Conservation (phyloP, 2,113 vertebrate species). For the Caracal caracal region DNA sequence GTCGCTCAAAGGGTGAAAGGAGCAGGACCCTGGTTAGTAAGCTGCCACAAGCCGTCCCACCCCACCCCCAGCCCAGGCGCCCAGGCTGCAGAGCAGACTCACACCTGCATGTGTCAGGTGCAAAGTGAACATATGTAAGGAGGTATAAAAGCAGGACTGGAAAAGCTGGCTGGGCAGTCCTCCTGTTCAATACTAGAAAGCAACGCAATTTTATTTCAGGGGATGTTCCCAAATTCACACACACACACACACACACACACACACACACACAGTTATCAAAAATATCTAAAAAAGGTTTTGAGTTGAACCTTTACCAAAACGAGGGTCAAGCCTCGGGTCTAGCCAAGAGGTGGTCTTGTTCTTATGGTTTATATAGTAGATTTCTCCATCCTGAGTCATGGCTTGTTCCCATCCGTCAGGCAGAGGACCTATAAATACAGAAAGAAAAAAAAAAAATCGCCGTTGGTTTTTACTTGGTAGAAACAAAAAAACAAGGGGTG, state of each 20-base stretch:
- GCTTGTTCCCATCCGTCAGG: slow-evolving; percentile 99
- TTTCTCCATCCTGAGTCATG: slow-evolving; percentile 98
- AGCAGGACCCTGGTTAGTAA: neutral
- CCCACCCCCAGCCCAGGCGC: neutral
- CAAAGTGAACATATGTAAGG: slow-evolving; percentile 22
- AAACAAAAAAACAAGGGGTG: slow-evolving; percentile 66
- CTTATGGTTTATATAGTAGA: slow-evolving; percentile 99
- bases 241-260: slow-evolving; percentile 70
- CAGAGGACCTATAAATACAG: slow-evolving; percentile 93
- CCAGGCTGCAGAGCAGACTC: neutral
- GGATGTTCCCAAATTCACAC: slow-evolving; percentile 73
- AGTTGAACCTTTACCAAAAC: slow-evolving; percentile 94
- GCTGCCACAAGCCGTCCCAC: neutral
- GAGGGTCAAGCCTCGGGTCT: slow-evolving; percentile 97
- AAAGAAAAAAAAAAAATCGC: slow-evolving; percentile 83
- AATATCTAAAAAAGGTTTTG: slow-evolving; percentile 82
- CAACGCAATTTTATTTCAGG: slow-evolving; percentile 64
- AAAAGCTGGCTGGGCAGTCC: slow-evolving; percentile 11
- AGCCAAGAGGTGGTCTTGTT: slow-evolving; percentile 99
- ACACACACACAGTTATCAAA: slow-evolving; percentile 68
- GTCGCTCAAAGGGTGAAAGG: neutral
- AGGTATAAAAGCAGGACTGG: neutral
- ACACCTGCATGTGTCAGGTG: neutral
- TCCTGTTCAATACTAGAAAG: neutral
- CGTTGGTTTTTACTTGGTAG: slow-evolving; percentile 82